Evolutionary conservation across 2,113 vertebrate species (phyloP).

Genomic region (Ariopsis seemanni): DNA sequence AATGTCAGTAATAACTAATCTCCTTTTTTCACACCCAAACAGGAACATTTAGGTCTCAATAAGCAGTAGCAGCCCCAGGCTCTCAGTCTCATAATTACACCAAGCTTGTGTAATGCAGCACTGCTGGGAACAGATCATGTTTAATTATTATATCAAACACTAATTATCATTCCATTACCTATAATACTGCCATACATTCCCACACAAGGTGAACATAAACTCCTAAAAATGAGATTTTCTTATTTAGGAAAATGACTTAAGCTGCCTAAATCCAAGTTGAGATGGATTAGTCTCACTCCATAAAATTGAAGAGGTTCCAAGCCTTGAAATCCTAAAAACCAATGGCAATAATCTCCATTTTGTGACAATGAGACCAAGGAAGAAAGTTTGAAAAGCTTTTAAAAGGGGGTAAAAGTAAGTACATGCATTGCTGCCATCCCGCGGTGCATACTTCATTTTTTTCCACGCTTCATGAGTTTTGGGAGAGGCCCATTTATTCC

Average conservation of each 20-base stretch:
- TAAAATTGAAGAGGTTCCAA: slow-evolving; percentile 1
- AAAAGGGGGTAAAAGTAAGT: slow-evolving; percentile 12
- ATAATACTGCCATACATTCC: slow-evolving; percentile 24
- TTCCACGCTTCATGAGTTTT: slow-evolving; percentile 44
- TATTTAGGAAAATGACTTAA: slow-evolving; percentile 23
- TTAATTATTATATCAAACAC: slow-evolving; percentile 59
- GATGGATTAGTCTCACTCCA: slow-evolving; percentile 35
- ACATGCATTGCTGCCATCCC: background rate
- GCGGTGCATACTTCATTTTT: background rate
- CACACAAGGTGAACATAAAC: slow-evolving; percentile 34
- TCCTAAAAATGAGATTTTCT: slow-evolving; percentile 36
- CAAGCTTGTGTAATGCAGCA: slow-evolving; percentile 25
- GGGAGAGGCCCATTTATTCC: slow-evolving; percentile 51
- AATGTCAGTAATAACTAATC: slow-evolving; percentile 40
- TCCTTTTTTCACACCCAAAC: slow-evolving; percentile 43
- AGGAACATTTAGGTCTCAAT: slow-evolving; percentile 37
- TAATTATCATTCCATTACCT: slow-evolving; percentile 52
- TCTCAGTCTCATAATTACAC: slow-evolving; percentile 47
- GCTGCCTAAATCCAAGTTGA: slow-evolving; percentile 36
- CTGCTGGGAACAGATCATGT: slow-evolving; percentile 44
- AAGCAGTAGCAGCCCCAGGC: slow-evolving; percentile 43
- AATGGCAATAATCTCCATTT: slow-evolving; percentile 4
- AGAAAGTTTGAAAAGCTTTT: slow-evolving; percentile 25
- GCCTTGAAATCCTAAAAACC: slow-evolving; percentile 23
- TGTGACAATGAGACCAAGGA: slow-evolving; percentile 17